Evolutionary conservation across 2,113 vertebrate species (phyloP).

Genomic region (Pelecanus crispus): DNA sequence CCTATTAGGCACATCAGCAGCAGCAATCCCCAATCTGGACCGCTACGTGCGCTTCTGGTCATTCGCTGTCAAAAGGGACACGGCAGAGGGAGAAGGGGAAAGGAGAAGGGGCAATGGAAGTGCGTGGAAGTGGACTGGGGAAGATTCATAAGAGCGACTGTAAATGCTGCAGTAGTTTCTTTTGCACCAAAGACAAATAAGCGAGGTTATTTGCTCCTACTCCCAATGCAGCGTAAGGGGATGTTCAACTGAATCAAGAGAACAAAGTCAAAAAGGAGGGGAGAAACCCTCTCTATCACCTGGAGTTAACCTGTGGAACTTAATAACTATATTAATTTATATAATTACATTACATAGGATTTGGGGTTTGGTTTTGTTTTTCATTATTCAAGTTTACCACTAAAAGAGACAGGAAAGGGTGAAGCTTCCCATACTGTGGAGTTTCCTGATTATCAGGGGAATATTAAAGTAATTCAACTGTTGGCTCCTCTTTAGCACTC

Average conservation of each 20-base stretch:
- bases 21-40: neutral
- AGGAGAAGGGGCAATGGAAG: neutral
- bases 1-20: slow-evolving; percentile 9
- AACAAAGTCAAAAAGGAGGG: neutral
- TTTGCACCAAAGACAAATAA: neutral
- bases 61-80: neutral
- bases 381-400: neutral
- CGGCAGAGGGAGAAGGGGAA: fast-evolving
- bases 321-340: neutral
- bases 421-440: neutral
- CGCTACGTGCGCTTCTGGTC: fast-evolving
- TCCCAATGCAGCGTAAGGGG: neutral
- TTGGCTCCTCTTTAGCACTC: neutral
- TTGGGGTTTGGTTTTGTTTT: neutral
- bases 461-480: neutral
- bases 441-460: neutral
- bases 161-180: neutral
- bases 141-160: neutral
- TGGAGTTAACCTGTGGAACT: neutral
- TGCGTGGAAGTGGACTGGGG: neutral
- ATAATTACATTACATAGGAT: neutral
- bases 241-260: neutral
- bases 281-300: neutral
- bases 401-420: neutral
- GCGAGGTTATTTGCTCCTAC: neutral